Conservation (phyloP, 2,888 invertebrate genomes). For the Salpingus planirostris region DNA sequence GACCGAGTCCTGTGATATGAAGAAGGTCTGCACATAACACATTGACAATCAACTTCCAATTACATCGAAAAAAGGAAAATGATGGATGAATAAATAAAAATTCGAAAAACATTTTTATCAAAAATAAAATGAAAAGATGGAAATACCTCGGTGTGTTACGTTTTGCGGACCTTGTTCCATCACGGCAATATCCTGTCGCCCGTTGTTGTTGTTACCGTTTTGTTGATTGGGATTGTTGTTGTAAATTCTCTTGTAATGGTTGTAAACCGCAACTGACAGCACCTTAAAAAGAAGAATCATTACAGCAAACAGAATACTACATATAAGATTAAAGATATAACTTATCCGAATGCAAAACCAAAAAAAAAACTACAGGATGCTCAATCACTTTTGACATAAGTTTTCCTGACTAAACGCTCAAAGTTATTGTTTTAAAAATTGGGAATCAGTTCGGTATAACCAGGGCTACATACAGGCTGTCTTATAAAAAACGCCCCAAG, state of each 20-base stretch:
- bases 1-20: conserved; percentile 73
- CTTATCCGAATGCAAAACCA: no score
- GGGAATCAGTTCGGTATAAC: no score
- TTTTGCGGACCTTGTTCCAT: conserved; percentile 59
- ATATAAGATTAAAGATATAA: no score
- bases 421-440: no score
- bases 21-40: conserved; percentile 59
- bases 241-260: conserved; percentile 96
- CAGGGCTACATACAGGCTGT: no score
- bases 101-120: not conserved
- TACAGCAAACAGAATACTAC: no score
- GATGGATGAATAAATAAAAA: not conserved
- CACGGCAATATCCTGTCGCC: conserved; percentile 44
- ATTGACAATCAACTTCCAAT: not conserved
- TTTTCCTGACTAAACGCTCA: no score
- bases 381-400: no score
- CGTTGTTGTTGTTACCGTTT: conserved; percentile 27
- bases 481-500: no score
- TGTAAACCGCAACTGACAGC: conserved; percentile 95
- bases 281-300: no score
- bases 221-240: conserved; percentile 69
- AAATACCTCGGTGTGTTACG: conserved; percentile 61
- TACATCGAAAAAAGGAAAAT: not conserved
- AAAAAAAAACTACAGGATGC: no score
- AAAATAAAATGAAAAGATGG: not conserved